Base-by-base conservation (phyloP, 1,140 invertebrate species). In the Amyelois transitella region DNA sequence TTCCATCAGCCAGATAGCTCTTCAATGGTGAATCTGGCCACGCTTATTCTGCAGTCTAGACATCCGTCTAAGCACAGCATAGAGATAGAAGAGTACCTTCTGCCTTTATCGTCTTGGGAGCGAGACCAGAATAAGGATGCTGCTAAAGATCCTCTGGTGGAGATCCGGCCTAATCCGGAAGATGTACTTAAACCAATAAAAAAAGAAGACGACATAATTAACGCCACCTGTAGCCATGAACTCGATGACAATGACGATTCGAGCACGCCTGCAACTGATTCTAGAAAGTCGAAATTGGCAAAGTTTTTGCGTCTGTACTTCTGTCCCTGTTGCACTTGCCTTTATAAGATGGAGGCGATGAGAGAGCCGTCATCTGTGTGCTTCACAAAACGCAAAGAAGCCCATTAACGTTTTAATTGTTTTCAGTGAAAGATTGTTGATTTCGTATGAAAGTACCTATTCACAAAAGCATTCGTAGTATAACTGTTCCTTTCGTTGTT, bases 1-100 rank as follows among this genome's bases (percentile, higher is more conserved):
- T 63, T 75, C 0, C 81, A 86, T 38, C 81, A 78, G 25, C 66
- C 71, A 2, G 75, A 83, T 22, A 81, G 73, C 43, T 83, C 71
- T 2, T 88, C 85, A 0, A 85, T 88, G 82, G 55, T 86, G 1
- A 88, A 88, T 62, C 72, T 88, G 24, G 85, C 81, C 18, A 88
- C 82, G 6, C 58, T 87, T 8, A 74, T 87, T 25, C 57, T 75
- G 14, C 71, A 78, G 43, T 77, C 81, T 0, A 74, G 75, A 55
- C 55, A 73, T 22, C 63, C 76, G 10, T 83, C 84, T 0, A 84
- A 84, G 54, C 72, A 81, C 6, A 82, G 69, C 56, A 43, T 82
- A 3, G 67, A 69, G 43, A 44, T 71, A 1, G 82, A 87, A 54
- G 80, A 86, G 45, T 76, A 75, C 52, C 57, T 86, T 5, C 54